Percentiles rank a stretch among this genome's conserved stretches.
Evolutionary conservation across 2,113 vertebrate genomes (phyloP).

Genomic region (Mustela lutreola): DNA sequence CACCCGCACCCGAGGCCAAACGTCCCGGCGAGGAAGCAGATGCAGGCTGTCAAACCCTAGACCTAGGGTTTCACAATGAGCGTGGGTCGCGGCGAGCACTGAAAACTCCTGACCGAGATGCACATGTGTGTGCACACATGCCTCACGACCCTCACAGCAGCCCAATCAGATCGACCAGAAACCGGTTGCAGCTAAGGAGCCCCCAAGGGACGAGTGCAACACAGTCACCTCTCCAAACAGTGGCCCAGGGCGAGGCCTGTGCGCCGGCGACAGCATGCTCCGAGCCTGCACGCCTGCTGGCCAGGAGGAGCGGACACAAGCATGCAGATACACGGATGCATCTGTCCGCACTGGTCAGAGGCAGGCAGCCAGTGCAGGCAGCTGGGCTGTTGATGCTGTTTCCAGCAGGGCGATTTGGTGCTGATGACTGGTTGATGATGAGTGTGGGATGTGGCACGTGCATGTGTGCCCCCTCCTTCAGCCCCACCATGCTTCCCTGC

Average conservation of each 20-base stretch:
- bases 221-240: not conserved
- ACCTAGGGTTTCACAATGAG: accelerated
- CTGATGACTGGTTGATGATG: too few species aligned
- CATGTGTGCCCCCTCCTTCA: not conserved
- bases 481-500: not conserved
- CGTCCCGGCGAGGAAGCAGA: accelerated
- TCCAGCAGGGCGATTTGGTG: too few species aligned
- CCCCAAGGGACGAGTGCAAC: not conserved
- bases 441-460: accelerated
- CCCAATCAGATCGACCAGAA: accelerated
- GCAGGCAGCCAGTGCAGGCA: not conserved
- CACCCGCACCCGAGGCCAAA: too few species aligned
- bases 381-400: not conserved
- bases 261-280: too few species aligned
- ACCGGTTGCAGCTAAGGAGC: accelerated
- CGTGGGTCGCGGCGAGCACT: accelerated
- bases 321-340: too few species aligned
- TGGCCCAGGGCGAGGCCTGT: too few species aligned
- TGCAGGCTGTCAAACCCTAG: too few species aligned
- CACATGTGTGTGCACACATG: not conserved
- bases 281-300: too few species aligned
- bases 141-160: not conserved
- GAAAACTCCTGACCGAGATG: too few species aligned
- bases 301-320: too few species aligned
- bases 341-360: not conserved